phyloP scores from a whole-genome alignment of 1,140 invertebrate species.

The Atta texana region DNA sequence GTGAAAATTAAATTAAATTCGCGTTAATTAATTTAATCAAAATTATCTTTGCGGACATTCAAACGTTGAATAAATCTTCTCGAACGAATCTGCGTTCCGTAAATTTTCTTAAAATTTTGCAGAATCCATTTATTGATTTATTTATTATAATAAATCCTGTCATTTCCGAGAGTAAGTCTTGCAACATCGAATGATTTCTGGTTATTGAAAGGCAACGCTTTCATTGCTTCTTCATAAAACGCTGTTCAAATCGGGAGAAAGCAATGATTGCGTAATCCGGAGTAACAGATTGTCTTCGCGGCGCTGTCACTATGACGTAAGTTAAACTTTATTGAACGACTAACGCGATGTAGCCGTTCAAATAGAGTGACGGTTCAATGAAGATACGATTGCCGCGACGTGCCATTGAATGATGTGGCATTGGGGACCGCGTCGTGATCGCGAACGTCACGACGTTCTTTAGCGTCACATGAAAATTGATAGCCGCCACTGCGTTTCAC shows the following conservation, averaged over 20 bases:
- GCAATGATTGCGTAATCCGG: slow-evolving; percentile 6
- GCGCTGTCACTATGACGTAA: slow-evolving; percentile 7
- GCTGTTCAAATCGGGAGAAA: slow-evolving; percentile 7
- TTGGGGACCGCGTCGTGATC: slow-evolving; percentile 5
- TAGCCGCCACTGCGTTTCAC: not conserved
- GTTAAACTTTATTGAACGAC: slow-evolving; percentile 12
- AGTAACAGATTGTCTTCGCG: not conserved
- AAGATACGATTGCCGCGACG: slow-evolving; percentile 23
- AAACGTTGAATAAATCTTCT: not conserved
- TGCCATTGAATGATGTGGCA: slow-evolving; percentile 11
- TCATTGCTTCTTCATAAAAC: not conserved
- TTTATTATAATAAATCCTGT: not conserved
- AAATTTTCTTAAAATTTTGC: not conserved
- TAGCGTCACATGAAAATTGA: not conserved
- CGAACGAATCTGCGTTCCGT: not conserved
- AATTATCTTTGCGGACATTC: not conserved
- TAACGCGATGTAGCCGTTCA: not conserved
- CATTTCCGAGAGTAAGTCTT: not conserved
- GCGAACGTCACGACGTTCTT: slow-evolving; percentile 1
- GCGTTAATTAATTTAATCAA: not conserved
- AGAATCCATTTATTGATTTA: not conserved
- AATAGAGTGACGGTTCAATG: not conserved
- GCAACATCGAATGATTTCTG: not conserved
- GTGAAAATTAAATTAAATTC: not conserved
- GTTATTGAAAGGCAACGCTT: not conserved